Evolutionary conservation across 2,888 invertebrate genomes (phyloP).

Genomic region (Dioctria rufipes): DNA sequence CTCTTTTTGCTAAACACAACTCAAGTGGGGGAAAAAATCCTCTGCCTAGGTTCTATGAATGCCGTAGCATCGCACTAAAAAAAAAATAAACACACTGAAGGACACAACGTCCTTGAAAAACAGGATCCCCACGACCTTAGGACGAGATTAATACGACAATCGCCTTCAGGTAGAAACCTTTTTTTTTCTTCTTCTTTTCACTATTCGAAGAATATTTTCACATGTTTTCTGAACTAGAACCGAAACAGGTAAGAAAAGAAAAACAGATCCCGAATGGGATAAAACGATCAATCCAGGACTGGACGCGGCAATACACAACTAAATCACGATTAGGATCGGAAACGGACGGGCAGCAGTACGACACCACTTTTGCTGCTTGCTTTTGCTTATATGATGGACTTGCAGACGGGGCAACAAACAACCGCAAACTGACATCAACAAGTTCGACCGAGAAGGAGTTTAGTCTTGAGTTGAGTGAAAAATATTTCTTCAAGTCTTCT

Average conservation of each 20-base stretch:
- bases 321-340: slow-evolving; percentile 41
- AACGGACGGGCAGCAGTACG: slow-evolving; percentile 23
- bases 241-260: background rate
- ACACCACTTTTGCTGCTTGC: background rate
- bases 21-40: slow-evolving; percentile 29
- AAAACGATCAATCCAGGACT: slow-evolving; percentile 2
- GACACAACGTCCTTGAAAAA: slow-evolving; percentile 44
- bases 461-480: background rate
- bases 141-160: background rate
- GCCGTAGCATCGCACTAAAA: background rate
- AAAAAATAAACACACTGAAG: slow-evolving; percentile 14
- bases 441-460: slow-evolving; percentile 44
- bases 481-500: no score
- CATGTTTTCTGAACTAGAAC: background rate
- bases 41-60: background rate
- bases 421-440: slow-evolving; percentile 51
- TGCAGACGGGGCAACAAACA: slow-evolving; percentile 51
- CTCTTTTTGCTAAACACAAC: background rate
- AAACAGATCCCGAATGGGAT: slow-evolving; percentile 1
- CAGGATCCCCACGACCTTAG: slow-evolving; percentile 34
- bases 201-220: slow-evolving; percentile 4
- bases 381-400: background rate
- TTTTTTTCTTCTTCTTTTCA: slow-evolving; percentile 12
- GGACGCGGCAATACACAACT: slow-evolving; percentile 27
- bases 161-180: slow-evolving; percentile 4